Percentiles rank a stretch among this genome's conserved stretches.
Evolutionary conservation across 2,888 invertebrate genomes (phyloP).

Genomic region (Leucophenga montana): DNA sequence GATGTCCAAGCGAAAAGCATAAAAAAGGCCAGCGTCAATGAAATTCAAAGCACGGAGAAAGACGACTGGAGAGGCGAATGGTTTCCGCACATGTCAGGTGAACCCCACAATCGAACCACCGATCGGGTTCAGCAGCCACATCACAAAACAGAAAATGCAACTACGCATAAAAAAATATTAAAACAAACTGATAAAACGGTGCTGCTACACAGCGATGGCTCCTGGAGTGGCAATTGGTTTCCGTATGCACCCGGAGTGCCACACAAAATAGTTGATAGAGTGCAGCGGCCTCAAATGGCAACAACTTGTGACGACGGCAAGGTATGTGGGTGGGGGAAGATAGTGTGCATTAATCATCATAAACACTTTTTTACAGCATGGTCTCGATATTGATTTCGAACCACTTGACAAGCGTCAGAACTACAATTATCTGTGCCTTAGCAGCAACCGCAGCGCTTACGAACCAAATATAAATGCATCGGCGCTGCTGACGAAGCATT

Average conservation of each 20-base stretch:
- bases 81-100: constrained; percentile 50
- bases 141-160: too few relatives aligned
- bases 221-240: constrained; percentile 59
- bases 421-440: constrained; percentile 77
- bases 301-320: constrained; percentile 80
- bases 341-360: constrained; percentile 26
- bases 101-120: neutral
- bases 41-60: constrained; percentile 36
- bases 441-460: constrained; percentile 73
- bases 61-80: constrained; percentile 47
- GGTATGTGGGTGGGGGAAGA: constrained; percentile 70
- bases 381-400: constrained; percentile 58
- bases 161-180: neutral
- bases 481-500: constrained; percentile 75
- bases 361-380: constrained; percentile 44
- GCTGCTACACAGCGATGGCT: constrained; percentile 6
- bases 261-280: constrained; percentile 35
- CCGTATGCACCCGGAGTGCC: constrained; percentile 54
- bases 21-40: constrained; percentile 65
- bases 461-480: constrained; percentile 73
- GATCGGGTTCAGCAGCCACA: constrained; percentile 24
- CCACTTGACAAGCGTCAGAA: constrained; percentile 58
- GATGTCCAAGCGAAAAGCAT: constrained; percentile 48
- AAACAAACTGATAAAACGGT: constrained; percentile 25
- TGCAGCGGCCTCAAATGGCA: too few relatives aligned